Evolutionary conservation across 2,113 vertebrate species (phyloP).

Genomic region (Ovis canadensis): DNA sequence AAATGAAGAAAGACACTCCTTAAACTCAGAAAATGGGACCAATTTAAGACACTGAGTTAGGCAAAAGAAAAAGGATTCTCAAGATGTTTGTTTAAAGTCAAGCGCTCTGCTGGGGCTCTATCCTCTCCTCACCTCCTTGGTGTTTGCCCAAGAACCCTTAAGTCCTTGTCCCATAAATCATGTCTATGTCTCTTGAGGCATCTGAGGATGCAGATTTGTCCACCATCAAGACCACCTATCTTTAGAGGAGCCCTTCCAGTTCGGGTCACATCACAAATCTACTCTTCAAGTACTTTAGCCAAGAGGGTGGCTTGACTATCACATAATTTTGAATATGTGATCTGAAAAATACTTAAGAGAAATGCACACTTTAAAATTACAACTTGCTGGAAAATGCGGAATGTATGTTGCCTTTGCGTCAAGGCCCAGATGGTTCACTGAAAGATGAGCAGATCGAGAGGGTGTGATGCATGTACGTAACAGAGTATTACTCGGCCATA

Average conservation of each 20-base stretch:
- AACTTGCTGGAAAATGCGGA: background rate
- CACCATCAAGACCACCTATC: fast-evolving
- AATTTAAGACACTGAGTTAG: background rate
- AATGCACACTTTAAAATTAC: background rate
- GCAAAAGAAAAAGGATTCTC: background rate
- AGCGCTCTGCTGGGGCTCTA: background rate
- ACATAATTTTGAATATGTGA: background rate
- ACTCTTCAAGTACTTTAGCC: background rate
- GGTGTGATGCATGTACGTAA: background rate
- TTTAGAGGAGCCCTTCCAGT: background rate
- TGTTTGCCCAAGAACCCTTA: background rate
- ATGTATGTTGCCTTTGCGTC: background rate
- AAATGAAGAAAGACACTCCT: background rate
- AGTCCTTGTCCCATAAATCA: background rate
- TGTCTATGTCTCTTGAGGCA: fast-evolving
- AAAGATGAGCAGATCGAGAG: background rate
- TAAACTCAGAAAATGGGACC: background rate
- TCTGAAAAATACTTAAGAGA: background rate
- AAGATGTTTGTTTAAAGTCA: background rate
- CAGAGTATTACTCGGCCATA: background rate
- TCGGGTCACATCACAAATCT: background rate
- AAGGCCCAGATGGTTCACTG: background rate
- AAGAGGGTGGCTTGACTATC: background rate
- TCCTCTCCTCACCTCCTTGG: fast-evolving
- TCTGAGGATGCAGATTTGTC: background rate